Conservation (phyloP, 2,888 invertebrate genomes). For the Diarsia dahlii region DNA sequence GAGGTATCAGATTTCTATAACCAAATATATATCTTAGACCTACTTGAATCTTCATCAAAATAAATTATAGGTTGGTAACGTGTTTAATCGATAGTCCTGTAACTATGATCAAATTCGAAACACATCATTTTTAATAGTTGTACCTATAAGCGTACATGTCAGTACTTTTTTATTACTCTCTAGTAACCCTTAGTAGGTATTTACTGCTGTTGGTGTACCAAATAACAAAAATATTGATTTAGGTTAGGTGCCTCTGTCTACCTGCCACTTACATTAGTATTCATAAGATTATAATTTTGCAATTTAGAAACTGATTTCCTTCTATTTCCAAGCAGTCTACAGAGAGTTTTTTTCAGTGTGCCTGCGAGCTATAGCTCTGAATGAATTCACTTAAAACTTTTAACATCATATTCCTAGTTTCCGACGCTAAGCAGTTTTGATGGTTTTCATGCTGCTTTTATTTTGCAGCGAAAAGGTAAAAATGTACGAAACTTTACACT, state of each 20-base stretch:
- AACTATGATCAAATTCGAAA: neutral
- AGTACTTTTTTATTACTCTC: neutral
- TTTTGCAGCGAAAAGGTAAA: constrained; percentile 14
- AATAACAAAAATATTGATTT: neutral
- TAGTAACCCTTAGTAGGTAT: neutral
- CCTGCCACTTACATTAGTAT: neutral
- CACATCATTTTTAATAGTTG: neutral
- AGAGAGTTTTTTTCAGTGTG: neutral
- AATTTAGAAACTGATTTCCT: neutral
- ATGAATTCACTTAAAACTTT: constrained; percentile 42
- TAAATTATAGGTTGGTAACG: neutral
- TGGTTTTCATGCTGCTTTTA: constrained; percentile 18
- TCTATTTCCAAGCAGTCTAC: neutral
- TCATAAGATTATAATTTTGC: neutral
- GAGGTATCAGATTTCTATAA: neutral
- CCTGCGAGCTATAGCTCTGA: constrained; percentile 1
- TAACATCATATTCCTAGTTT: constrained; percentile 26
- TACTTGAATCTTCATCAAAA: neutral
- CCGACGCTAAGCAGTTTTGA: constrained; percentile 24
- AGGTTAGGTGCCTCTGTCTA: neutral
- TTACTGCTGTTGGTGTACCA: neutral
- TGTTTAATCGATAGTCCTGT: neutral
- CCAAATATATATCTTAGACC: neutral
- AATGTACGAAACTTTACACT: constrained; percentile 40
- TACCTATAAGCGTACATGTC: neutral